Evolutionary conservation across 2,888 invertebrate genomes (phyloP).

Genomic region (Sesamia inferens): DNA sequence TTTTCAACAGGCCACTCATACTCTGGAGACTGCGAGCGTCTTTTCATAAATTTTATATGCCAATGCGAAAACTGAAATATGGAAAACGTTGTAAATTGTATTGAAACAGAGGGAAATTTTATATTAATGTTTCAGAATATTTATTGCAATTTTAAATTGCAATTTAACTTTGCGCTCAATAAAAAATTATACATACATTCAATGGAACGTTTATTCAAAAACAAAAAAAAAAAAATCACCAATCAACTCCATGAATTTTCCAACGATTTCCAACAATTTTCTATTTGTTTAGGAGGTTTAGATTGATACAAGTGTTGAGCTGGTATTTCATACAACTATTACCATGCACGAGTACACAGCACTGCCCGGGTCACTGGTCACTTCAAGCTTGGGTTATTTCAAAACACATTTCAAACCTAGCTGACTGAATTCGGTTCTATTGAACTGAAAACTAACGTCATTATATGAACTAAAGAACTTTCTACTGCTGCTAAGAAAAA

Average conservation of each 20-base stretch:
- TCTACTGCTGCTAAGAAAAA: slow-evolving; percentile 17
- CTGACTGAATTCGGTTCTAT: slow-evolving; percentile 42
- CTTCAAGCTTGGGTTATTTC: slow-evolving; percentile 38
- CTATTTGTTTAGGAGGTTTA: slow-evolving; percentile 22
- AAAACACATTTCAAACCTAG: slow-evolving; percentile 49
- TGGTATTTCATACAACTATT: slow-evolving; percentile 22
- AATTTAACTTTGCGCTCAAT: background rate
- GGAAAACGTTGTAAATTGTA: slow-evolving; percentile 54
- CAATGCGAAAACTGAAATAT: slow-evolving; percentile 49
- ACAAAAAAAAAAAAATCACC: background rate
- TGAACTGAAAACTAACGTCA: slow-evolving; percentile 48
- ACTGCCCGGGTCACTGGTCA: slow-evolving; percentile 34
- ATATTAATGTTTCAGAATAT: slow-evolving; percentile 32
- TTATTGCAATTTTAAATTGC: slow-evolving; percentile 26
- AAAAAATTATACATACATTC: background rate
- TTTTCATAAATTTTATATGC: slow-evolving; percentile 61
- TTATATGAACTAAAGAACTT: slow-evolving; percentile 41
- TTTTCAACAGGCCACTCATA: slow-evolving; percentile 49
- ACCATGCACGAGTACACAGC: slow-evolving; percentile 25
- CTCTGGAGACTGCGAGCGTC: slow-evolving; percentile 45
- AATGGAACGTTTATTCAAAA: background rate
- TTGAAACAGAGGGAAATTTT: slow-evolving; percentile 39
- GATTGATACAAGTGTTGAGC: slow-evolving; percentile 6
- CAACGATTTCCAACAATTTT: background rate
- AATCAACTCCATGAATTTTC: background rate